Base-by-base conservation (phyloP, 2,113 vertebrate species). In the Eira barbara region DNA sequence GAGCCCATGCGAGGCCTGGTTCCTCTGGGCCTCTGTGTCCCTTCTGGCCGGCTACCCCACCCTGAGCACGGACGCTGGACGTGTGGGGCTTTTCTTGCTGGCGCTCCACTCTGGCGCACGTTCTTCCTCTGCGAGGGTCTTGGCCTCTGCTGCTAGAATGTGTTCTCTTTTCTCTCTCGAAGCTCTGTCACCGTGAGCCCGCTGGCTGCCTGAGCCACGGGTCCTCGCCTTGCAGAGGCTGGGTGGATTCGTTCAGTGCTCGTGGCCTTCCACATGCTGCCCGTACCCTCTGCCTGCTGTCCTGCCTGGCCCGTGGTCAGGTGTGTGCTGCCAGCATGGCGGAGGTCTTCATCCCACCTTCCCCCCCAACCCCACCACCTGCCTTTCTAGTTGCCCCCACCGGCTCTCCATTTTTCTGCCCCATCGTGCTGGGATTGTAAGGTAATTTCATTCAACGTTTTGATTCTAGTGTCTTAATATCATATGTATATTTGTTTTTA, bases 81-180 rank as follows among this genome's bases (percentile, higher is more conserved):
- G 3, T 31, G 2, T 1, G 1, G 55, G 69, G 18, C 57, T 9
- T 34, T 31, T 42, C 49, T 65, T 29, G 13, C 17, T 8, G n/a
- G 12, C 42, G n/a, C 7, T 85, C 42, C 29, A 0, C 23, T 11
- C 10, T 12, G 0, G 13, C 2, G 0, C 1, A 1, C 1, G 15
- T 15, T 39, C 8, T 29, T 55, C 34, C 4, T 3, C 15, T 9
- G 2, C 14, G 0, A 65, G 57, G 42, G 36, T 57, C 63, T 39
- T 3, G 10, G 74, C 29, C 61, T 69, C 21, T n/a, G 45, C 47
- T 39, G 27, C 45, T 13, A 5, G 80, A 21, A 21, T 6, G 27
- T 55, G 45, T 57, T 69, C n/a, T 80, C 27, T 25, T 17, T 61
- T n/a, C 1, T 45, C 29, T 78, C 34, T 14, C 0, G 3, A 57